Base-by-base conservation (phyloP, 2,113 vertebrate genomes). In the Stictonetta naevosa region DNA sequence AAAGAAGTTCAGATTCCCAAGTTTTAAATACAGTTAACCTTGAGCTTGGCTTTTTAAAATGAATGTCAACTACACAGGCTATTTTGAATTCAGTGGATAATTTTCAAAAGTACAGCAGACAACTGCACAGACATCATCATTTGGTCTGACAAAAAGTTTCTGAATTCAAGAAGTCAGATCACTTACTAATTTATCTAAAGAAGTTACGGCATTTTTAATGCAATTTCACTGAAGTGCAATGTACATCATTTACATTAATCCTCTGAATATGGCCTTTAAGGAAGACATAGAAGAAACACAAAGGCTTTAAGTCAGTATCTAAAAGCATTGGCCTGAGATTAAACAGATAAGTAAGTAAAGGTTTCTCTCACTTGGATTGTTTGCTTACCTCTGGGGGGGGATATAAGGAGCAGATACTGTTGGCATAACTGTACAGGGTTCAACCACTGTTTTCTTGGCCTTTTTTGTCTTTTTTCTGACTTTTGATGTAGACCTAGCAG, bases 381-480 rank as follows among this genome's bases (percentile, higher is more conserved):
- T 89, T 84, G 38, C 97, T 96, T 98, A 99, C 99, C 99, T 99
- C 97, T 99, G 98, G 33, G 98, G 97, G 78, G 99, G 98, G 72
- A 99, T 99, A 75, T 97, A 98, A 69, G 99, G 99, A 58, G 99
- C 98, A 60, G 98, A 97, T 92, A 98, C 97, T 1, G 98, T 97
- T 10, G 98, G 98, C 85, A 98, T 96, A 91, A 97, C 98, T 64
- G 97, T 97, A 85, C 98, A 98, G 8, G 98, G 98, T 86, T 99
- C 98, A n/a, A 97, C 95, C 79, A 98, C 96, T 1, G 97, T 73
- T 97, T 98, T 99, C 97, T 98, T 99, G 31, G 97, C 96, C 90
- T 99, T 99, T 96, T 98, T 99, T 44, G 99, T 99, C 97, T 98
- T 99, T 90, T 98, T 98, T 75, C 98, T 99, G 84, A 98, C 97